phyloP scores from a whole-genome alignment of 2,113 vertebrate genomes.

The Loxodonta africana region DNA sequence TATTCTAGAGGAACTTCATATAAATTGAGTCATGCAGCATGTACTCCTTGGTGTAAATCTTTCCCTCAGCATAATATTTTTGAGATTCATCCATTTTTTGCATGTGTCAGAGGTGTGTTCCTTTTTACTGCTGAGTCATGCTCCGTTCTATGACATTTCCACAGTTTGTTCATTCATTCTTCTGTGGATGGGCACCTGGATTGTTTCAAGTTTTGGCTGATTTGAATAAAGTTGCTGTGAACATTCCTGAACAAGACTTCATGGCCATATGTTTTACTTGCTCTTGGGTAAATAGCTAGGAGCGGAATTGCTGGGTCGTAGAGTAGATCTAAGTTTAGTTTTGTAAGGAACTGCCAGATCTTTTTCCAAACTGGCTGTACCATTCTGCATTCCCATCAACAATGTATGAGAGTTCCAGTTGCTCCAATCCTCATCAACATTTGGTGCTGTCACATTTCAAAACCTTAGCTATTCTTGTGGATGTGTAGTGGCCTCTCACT shows the following conservation, averaged over 20 bases:
- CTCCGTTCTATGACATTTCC: fast-evolving
- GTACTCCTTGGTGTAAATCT: fast-evolving
- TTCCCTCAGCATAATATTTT: fast-evolving
- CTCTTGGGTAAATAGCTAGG: not conserved
- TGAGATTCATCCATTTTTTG: fast-evolving
- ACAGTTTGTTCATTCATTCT: not conserved
- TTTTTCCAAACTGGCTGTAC: fast-evolving
- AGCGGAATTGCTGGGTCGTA: not conserved
- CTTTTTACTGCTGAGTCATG: not conserved
- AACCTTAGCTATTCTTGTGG: not conserved
- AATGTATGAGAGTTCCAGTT: fast-evolving
- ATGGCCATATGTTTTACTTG: not conserved
- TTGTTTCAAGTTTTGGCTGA: not conserved
- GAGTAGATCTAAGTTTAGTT: too few species aligned
- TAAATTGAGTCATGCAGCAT: too few species aligned
- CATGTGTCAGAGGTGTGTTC: fast-evolving
- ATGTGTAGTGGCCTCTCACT: too few species aligned
- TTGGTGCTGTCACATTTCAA: not conserved
- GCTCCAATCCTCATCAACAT: fast-evolving
- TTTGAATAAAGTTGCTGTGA: not conserved
- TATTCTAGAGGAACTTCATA: too few species aligned
- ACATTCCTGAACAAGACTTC: not conserved
- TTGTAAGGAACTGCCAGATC: not conserved
- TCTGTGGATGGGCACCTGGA: not conserved
- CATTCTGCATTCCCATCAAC: fast-evolving